Evolutionary conservation across 2,113 vertebrate genomes (phyloP).

Genomic region (Petaurus breviceps): DNA sequence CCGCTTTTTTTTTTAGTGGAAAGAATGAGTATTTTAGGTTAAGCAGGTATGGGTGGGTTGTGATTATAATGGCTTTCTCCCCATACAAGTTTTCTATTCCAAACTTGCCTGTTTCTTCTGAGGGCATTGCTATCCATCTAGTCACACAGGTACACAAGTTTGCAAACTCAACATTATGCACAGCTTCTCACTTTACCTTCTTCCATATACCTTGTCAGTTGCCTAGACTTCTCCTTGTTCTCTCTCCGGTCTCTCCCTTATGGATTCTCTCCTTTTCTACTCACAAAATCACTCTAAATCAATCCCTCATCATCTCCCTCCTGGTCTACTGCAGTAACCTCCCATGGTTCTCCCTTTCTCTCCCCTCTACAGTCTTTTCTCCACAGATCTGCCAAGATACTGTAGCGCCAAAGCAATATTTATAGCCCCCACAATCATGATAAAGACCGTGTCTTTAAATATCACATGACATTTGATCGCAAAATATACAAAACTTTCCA

Average conservation of each 20-base stretch:
- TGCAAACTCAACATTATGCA: background rate
- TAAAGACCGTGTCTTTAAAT: too few species aligned
- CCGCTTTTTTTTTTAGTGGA: background rate
- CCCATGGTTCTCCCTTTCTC: background rate
- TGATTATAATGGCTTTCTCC: background rate
- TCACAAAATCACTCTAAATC: too few species aligned
- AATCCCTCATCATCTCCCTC: too few species aligned
- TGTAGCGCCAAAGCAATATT: too few species aligned
- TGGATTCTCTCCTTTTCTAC: too few species aligned
- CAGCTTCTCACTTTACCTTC: background rate
- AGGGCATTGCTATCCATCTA: background rate
- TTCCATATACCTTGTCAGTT: background rate
- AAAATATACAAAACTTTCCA: too few species aligned
- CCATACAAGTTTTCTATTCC: background rate
- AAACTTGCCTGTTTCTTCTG: background rate
- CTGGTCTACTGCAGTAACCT: background rate
- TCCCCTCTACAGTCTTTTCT: background rate
- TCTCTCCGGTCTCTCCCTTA: background rate
- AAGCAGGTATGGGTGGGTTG: background rate
- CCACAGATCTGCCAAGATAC: background rate
- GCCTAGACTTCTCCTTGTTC: background rate
- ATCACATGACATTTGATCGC: too few species aligned
- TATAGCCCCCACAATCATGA: too few species aligned
- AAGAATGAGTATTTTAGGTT: background rate
- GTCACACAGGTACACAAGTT: background rate